Evolutionary conservation across 2,888 invertebrate species (phyloP).

Genomic region (Macrophya alboannulata): DNA sequence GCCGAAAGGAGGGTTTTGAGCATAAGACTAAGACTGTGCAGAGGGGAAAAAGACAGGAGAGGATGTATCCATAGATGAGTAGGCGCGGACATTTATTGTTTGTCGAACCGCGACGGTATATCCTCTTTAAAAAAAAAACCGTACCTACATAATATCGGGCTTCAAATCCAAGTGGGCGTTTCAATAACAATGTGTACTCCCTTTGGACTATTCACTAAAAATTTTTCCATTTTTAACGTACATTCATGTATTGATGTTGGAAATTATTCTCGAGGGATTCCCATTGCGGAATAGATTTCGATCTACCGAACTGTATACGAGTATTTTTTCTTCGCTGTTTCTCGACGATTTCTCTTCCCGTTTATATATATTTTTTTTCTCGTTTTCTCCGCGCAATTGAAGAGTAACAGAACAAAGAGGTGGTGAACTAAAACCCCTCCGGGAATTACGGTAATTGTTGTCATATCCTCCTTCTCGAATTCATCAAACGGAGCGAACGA

Average conservation of each 20-base stretch:
- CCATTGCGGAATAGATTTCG: neutral
- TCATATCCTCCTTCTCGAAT: neutral
- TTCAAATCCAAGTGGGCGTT: constrained; percentile 14
- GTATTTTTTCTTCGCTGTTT: neutral
- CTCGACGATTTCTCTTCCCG: neutral
- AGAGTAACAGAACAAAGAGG: neutral
- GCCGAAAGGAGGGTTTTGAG: constrained; percentile 29
- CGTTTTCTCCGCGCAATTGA: neutral
- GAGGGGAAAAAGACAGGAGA: constrained; percentile 32
- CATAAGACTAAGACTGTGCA: neutral
- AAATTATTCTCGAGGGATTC: neutral
- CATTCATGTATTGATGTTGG: neutral
- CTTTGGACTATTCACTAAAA: neutral
- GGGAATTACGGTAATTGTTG: constrained; percentile 17
- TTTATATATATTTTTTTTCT: no score
- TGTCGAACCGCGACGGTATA: constrained; percentile 33
- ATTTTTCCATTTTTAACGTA: neutral
- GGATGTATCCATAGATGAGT: constrained; percentile 52
- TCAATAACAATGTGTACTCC: neutral
- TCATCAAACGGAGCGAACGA: constrained; percentile 21
- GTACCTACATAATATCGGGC: neutral
- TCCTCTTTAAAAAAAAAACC: constrained; percentile 38
- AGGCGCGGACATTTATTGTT: constrained; percentile 54
- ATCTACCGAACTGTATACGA: neutral
- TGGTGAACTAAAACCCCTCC: neutral